Base-by-base conservation (phyloP, 2,113 vertebrate species). In the Entelurus aequoreus region DNA sequence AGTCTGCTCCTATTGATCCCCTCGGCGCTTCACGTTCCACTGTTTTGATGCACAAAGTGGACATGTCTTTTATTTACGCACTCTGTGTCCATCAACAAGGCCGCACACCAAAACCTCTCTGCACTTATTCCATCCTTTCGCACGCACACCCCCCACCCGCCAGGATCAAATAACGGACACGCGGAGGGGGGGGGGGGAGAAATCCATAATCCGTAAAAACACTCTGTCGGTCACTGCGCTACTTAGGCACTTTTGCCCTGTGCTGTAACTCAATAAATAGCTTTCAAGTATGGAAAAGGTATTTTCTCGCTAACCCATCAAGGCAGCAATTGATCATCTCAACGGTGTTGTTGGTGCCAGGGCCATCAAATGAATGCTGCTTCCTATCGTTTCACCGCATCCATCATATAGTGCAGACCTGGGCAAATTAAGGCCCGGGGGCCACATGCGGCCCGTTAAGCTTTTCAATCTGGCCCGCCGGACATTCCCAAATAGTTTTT, bases 251-350 rank as follows among this genome's bases (percentile, higher is more conserved):
- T 88, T 81, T 85, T 57, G 74, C 81, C 85, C 75, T 87, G 82
- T 84, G 77, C 79, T 84, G 79, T 88, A 91, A 91, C 89, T 87
- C 87, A 83, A 91, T 91, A 89, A 89, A 84, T 86, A 88, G 88
- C 90, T 91, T 90, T 90, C 84, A 90, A 90, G 83, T 89, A 86
- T 72, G 83, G 84, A 88, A 87, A 87, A 81, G 85, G 77, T 85
- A 86, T 84, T 87, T 87, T 86, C 76, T 76, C 79, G 77, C 74
- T 82, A 82, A 72, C 73, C 77, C 86, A 83, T 74, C 80, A 78
- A 73, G 86, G 85, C 81, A 40, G 60, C 38, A 48, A 0, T 9
- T 21, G 63, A 58, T 64, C 48, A 21, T 69, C 66, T 63, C 73
- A 57, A 68, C 67, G 12, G 54, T 56, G 60, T 60, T 53, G 59